These are phyloP conservation scores for Canis aureus DNA, from an alignment of 2,113 vertebrate genomes.

Conservation along the genomic window DNA sequence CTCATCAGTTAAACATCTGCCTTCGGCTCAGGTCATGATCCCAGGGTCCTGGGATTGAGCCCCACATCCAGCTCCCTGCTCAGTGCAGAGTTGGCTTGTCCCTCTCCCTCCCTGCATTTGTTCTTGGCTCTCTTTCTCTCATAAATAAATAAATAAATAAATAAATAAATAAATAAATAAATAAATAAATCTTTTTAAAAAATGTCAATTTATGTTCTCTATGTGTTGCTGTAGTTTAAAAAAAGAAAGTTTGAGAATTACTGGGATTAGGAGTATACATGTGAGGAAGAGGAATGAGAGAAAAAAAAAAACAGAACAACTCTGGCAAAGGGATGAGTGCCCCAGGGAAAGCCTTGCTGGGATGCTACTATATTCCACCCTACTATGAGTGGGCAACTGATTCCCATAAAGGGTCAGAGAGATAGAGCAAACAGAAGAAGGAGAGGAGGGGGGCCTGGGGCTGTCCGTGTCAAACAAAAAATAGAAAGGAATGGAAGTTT, in stretches of 20 bases:
- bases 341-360: conserved; percentile 5
- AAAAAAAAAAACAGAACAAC: neutral
- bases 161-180: too few relatives aligned
- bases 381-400: neutral
- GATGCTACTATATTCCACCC: neutral
- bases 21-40: neutral
- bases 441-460: neutral
- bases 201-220: neutral
- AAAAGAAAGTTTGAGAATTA: neutral
- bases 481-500: conserved; percentile 34
- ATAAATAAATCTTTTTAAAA: neutral
- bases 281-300: conserved; percentile 29
- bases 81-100: neutral
- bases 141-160: too few relatives aligned
- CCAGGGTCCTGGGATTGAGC: neutral
- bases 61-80: neutral
- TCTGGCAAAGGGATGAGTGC: neutral
- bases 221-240: neutral
- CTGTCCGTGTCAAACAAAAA: conserved; percentile 18
- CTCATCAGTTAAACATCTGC: neutral
- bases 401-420: neutral
- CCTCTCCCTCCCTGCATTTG: neutral
- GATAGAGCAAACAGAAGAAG: neutral
- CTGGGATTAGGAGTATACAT: neutral
- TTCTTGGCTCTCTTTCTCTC: neutral